These are phyloP conservation scores for Bubalus kerabau DNA, from an alignment of 2,113 vertebrate genomes.

Conservation along the genomic window DNA sequence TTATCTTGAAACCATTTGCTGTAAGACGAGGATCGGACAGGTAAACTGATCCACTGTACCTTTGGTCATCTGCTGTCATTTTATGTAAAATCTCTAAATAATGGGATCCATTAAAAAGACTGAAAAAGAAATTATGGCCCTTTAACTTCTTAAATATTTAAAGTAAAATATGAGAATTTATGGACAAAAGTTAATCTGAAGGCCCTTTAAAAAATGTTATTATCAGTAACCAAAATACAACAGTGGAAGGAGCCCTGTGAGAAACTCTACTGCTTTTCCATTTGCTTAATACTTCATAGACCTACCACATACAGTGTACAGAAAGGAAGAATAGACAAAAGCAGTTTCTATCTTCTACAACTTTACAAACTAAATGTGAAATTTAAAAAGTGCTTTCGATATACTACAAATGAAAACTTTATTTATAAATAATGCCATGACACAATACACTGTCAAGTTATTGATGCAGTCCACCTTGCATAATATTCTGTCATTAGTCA, in stretches of 20 bases:
- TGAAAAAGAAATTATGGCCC: conserved; percentile 68
- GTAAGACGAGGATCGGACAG: conserved; percentile 91
- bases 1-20: conserved; percentile 94
- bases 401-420: conserved; percentile 11
- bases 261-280: neutral
- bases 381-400: neutral
- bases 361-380: conserved; percentile 16
- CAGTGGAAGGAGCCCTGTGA: neutral
- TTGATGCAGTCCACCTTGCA: neutral
- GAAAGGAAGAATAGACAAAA: neutral
- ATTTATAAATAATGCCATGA: neutral
- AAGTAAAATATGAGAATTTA: conserved; percentile 13
- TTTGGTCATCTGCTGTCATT: conserved; percentile 84
- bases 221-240: neutral
- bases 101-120: conserved; percentile 85
- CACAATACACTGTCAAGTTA: neutral
- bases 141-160: conserved; percentile 43
- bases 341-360: neutral
- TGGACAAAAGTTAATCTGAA: neutral
- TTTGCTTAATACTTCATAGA: neutral
- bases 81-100: conserved; percentile 84
- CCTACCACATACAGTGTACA: neutral
- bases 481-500: neutral
- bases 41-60: conserved; percentile 76
- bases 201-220: neutral